phyloP scores from a whole-genome alignment of 2,888 invertebrate species.

The Bedellia somnulentella region DNA sequence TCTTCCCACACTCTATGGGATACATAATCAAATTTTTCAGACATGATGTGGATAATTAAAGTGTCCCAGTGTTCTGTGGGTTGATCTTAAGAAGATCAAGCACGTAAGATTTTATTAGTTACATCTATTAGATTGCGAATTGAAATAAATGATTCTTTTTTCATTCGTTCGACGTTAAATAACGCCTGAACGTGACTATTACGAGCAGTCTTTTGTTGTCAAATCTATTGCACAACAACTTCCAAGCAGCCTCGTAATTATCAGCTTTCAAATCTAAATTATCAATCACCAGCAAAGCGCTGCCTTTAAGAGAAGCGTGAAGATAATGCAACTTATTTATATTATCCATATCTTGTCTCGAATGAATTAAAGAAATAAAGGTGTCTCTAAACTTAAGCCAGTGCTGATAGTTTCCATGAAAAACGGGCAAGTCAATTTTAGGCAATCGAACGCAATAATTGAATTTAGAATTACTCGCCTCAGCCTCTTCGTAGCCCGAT shows the following conservation, averaged over 20 bases:
- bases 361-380: conserved; percentile 1
- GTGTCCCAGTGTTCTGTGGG: conserved; percentile 7
- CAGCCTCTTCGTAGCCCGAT: too few species aligned
- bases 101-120: conserved; percentile 12
- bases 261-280: conserved; percentile 6
- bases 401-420: conserved; percentile 2
- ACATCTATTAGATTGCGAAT: conserved; percentile 10
- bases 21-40: conserved; percentile 6
- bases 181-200: conserved; percentile 10
- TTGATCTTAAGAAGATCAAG: conserved; percentile 5
- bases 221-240: conserved; percentile 7
- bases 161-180: conserved; percentile 7
- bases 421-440: too few species aligned
- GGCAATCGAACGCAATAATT: too few species aligned
- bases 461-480: too few species aligned
- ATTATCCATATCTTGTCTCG: background rate
- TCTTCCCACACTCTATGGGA: conserved; percentile 9
- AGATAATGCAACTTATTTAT: too few species aligned
- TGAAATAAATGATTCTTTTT: conserved; percentile 6
- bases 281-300: conserved; percentile 7
- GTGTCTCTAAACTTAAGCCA: conserved; percentile 5
- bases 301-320: too few species aligned
- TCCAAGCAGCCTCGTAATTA: conserved; percentile 8
- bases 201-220: conserved; percentile 9
- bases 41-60: conserved; percentile 7